Conservation (phyloP, 2,113 vertebrate genomes). For the Alaudala cheleensis region DNA sequence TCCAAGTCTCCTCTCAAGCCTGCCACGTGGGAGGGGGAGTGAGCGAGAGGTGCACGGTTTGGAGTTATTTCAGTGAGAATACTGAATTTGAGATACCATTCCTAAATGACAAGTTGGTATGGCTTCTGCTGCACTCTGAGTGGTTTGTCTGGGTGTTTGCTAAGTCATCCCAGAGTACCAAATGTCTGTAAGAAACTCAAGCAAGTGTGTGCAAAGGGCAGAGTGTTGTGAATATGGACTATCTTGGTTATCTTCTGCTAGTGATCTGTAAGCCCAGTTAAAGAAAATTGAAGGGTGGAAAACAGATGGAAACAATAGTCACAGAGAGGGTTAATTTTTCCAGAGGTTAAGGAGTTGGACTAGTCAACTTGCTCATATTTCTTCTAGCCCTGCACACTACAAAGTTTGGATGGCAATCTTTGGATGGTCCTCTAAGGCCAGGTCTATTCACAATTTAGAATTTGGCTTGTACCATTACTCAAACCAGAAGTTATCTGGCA, state of each 20-base stretch:
- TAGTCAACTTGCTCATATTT: not conserved
- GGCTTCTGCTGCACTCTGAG: not conserved
- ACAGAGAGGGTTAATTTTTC: not conserved
- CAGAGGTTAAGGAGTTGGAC: not conserved
- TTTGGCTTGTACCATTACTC: not conserved
- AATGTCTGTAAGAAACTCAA: not conserved
- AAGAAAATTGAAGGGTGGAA: not conserved
- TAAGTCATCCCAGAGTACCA: not conserved
- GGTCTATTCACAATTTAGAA: not conserved
- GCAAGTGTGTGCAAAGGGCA: not conserved
- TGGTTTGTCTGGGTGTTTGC: not conserved
- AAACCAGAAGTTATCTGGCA: not conserved
- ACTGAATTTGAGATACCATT: not conserved
- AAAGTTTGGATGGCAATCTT: not conserved
- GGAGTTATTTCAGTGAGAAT: not conserved
- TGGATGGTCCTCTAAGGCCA: not conserved
- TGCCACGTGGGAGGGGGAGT: not conserved
- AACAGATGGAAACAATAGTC: not conserved
- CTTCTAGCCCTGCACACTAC: not conserved
- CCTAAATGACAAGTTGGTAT: not conserved
- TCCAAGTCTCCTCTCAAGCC: not conserved
- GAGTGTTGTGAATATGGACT: not conserved
- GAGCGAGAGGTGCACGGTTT: fast-evolving
- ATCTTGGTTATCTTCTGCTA: not conserved
- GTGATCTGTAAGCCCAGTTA: not conserved